Evolutionary conservation across 2,113 vertebrate genomes (phyloP).

Genomic region (Cryptomyrus ogoouensis): DNA sequence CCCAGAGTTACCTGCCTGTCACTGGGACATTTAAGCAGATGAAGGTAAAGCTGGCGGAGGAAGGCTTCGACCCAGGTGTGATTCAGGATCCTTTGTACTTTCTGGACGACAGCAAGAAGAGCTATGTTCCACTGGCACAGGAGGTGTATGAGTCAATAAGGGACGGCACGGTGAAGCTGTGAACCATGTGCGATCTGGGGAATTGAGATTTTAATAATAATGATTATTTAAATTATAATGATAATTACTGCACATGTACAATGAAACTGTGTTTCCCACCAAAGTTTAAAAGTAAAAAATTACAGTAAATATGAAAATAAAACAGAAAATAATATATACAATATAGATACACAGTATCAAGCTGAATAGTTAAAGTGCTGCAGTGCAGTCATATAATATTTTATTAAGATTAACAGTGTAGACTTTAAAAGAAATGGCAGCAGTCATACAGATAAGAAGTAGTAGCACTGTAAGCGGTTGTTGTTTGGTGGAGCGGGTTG

Average conservation of each 20-base stretch:
- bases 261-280: not conserved
- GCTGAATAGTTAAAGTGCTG: not conserved
- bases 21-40: constrained; percentile 76
- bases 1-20: constrained; percentile 63
- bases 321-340: not conserved
- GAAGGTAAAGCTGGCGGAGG: constrained; percentile 63
- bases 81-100: constrained; percentile 67
- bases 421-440: not conserved
- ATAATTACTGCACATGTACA: not conserved
- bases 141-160: too few relatives aligned
- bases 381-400: not conserved
- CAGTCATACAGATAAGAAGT: not conserved
- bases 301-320: not conserved
- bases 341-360: not conserved
- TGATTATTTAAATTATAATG: too few relatives aligned
- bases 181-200: too few relatives aligned
- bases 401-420: not conserved
- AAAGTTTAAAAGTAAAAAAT: not conserved
- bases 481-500: not conserved
- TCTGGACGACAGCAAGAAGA: constrained; percentile 49
- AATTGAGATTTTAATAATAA: not conserved
- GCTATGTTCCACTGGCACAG: constrained; percentile 47
- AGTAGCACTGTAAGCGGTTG: not conserved
- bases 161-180: too few relatives aligned
- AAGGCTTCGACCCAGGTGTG: constrained; percentile 64